Evolutionary conservation across 2,113 vertebrate genomes (phyloP).

Genomic region (Apus apus): DNA sequence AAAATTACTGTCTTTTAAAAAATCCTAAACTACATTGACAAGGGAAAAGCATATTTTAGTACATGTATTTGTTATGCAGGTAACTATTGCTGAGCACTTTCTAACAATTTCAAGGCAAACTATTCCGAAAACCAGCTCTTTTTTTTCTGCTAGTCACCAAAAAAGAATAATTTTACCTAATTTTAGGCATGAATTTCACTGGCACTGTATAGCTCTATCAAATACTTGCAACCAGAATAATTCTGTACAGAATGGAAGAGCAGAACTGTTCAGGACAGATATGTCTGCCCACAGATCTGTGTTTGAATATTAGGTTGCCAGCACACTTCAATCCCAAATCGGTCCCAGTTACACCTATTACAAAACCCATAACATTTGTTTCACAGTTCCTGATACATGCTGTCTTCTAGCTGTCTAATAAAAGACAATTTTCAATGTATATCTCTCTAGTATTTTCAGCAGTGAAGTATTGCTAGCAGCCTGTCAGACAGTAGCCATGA

Average conservation of each 20-base stretch:
- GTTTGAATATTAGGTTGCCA: constrained; percentile 25
- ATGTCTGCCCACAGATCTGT: constrained; percentile 18
- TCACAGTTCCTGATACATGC: not conserved
- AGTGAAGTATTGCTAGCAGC: not conserved
- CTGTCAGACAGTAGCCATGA: not conserved
- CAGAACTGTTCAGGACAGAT: not conserved
- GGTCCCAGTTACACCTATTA: not conserved
- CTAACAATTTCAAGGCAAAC: not conserved
- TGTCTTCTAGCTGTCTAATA: not conserved
- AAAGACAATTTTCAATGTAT: not conserved
- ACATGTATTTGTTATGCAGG: not conserved
- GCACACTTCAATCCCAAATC: not conserved
- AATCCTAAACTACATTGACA: not conserved
- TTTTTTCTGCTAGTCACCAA: not conserved
- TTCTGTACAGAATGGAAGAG: not conserved
- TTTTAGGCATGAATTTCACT: not conserved
- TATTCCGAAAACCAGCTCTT: not conserved
- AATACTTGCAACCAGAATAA: not conserved
- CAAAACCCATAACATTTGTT: not conserved
- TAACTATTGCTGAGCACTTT: not conserved
- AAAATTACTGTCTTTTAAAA: not conserved
- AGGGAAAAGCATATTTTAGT: not conserved
- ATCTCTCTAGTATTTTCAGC: not conserved
- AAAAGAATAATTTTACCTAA: not conserved
- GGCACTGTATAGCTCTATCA: not conserved